Conservation (phyloP, 2,888 invertebrate species). For the Thymelicus acteon region DNA sequence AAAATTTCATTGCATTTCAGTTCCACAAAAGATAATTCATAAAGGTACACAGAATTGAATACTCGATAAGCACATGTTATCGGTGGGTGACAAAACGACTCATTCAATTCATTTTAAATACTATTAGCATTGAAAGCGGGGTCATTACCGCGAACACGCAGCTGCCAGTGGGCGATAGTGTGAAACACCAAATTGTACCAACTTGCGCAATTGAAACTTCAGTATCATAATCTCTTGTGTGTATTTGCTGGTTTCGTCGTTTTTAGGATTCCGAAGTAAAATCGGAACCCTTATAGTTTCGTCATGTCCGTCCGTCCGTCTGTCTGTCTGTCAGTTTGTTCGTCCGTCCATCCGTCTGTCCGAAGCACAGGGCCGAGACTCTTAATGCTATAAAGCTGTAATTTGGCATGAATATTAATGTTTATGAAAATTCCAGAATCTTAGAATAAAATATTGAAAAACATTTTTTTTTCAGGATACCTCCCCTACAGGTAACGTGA, state of each 20-base stretch:
- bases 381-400: too few species aligned
- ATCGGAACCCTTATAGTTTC: too few species aligned
- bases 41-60: not conserved
- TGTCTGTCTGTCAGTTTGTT: too few species aligned
- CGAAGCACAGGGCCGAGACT: too few species aligned
- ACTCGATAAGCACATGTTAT: conserved; percentile 10
- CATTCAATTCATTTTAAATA: conserved; percentile 18
- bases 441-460: too few species aligned
- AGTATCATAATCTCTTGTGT: conserved; percentile 79
- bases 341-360: too few species aligned
- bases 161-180: conserved; percentile 64
- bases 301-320: too few species aligned
- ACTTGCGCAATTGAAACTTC: conserved; percentile 82
- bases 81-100: not conserved
- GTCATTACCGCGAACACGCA: conserved; percentile 40
- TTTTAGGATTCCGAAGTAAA: conserved; percentile 14
- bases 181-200: conserved; percentile 75
- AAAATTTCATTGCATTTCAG: not conserved
- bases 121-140: conserved; percentile 25
- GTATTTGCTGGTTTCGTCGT: conserved; percentile 72
- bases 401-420: too few species aligned
- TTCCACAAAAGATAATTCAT: conserved; percentile 1
- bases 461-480: too few species aligned
- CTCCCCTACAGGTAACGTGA: too few species aligned
- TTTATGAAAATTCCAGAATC: too few species aligned